Conservation (phyloP, 2,113 vertebrate species). For the Eurypyga helias region DNA sequence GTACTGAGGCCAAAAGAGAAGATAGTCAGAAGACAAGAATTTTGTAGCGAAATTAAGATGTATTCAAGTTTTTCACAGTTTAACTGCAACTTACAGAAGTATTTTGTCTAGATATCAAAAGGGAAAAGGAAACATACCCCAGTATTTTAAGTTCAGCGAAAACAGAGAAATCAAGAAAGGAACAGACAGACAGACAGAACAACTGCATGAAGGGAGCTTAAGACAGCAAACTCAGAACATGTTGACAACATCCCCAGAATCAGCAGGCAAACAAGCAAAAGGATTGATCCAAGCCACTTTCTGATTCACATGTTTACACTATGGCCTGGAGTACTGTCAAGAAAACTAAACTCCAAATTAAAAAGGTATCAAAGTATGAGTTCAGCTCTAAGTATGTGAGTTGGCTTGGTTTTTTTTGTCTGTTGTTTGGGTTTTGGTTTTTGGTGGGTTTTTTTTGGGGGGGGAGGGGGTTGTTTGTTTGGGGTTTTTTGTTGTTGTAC, state of each 20-base stretch:
- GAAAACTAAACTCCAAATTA: neutral
- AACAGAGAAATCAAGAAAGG: neutral
- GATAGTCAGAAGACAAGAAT: neutral
- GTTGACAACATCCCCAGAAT: neutral
- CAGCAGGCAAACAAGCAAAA: neutral
- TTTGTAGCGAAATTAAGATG: neutral
- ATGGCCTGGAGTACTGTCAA: neutral
- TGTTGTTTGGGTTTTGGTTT: neutral
- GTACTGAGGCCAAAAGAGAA: conserved; percentile 75
- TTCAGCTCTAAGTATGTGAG: neutral
- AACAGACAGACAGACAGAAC: neutral
- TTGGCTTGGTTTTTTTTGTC: neutral
- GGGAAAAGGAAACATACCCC: neutral
- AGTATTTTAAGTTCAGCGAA: neutral
- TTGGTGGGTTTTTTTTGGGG: neutral
- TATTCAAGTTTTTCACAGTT: neutral
- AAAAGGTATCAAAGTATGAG: neutral
- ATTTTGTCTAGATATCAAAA: neutral
- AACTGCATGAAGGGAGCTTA: neutral
- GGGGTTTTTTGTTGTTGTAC: neutral
- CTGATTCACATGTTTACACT: neutral
- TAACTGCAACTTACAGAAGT: neutral
- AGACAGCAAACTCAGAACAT: neutral
- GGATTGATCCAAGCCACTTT: neutral
- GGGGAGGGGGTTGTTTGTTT: neutral